Conservation (phyloP, 2,888 invertebrate genomes). For the Agrilus cyanescens region DNA sequence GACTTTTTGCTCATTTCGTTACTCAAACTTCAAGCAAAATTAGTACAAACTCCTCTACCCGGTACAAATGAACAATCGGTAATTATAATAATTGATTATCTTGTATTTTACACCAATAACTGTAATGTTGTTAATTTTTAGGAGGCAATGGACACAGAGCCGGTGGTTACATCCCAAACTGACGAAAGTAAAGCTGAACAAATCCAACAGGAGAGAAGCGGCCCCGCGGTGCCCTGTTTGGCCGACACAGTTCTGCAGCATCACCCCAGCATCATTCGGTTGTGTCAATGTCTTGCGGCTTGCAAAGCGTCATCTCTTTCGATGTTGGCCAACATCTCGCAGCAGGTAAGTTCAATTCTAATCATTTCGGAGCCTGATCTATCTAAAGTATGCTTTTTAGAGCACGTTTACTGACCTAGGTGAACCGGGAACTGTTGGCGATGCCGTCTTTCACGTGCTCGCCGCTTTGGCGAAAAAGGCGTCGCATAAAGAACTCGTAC, state of each 20-base stretch:
- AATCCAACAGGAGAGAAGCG: conserved; percentile 31
- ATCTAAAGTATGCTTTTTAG: conserved; percentile 6
- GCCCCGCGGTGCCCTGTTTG: conserved; percentile 47
- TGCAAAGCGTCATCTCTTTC: conserved; percentile 61
- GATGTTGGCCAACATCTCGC: conserved; percentile 41
- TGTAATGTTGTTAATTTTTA: conserved; percentile 8
- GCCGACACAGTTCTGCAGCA: conserved; percentile 66
- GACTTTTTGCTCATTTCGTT: conserved; percentile 60
- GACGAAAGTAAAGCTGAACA: conserved; percentile 76
- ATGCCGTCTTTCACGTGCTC: conserved; percentile 78
- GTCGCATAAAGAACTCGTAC: conserved; percentile 60
- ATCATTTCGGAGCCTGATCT: too few relatives aligned
- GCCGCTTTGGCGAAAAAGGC: conserved; percentile 65
- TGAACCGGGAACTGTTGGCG: conserved; percentile 69
- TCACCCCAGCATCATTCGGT: conserved; percentile 68
- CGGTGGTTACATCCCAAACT: conserved; percentile 49
- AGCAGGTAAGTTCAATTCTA: conserved; percentile 4
- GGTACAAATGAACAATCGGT: conserved; percentile 34
- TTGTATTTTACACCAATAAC: conserved; percentile 3
- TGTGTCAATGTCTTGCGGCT: conserved; percentile 68
- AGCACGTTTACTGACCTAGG: conserved; percentile 25
- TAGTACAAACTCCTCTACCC: conserved; percentile 51
- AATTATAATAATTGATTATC: conserved; percentile 8
- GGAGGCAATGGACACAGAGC: conserved; percentile 36
- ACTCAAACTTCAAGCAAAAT: conserved; percentile 48